These are phyloP conservation scores for Argopecten irradians DNA, from an alignment of 1,140 invertebrate genomes.

Conservation along the genomic window DNA sequence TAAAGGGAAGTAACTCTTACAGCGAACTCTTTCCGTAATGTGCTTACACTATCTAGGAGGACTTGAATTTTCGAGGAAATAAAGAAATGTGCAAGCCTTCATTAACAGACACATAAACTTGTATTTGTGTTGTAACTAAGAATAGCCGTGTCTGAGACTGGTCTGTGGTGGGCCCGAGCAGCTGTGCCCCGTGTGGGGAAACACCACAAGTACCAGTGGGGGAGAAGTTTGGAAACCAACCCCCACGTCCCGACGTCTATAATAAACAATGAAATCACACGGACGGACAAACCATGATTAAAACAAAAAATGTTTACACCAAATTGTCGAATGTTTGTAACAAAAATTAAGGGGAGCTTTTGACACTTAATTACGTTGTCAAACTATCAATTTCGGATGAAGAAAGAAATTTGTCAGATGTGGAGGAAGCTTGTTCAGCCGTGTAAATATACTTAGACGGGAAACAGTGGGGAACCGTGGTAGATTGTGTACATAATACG, in stretches of 20 bases:
- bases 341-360: constrained; percentile 10
- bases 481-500: neutral
- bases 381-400: constrained; percentile 22
- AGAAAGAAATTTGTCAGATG: constrained; percentile 22
- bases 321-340: constrained; percentile 23
- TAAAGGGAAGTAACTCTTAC: constrained; percentile 2
- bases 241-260: neutral
- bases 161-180: neutral
- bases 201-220: neutral
- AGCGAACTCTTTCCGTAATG: no score
- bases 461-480: neutral
- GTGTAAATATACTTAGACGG: neutral
- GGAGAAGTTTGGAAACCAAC: constrained; percentile 15
- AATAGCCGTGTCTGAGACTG: neutral
- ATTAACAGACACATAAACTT: neutral
- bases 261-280: neutral
- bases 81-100: neutral
- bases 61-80: neutral
- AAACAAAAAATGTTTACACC: constrained; percentile 22
- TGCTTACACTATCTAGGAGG: neutral
- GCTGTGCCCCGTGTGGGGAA: neutral
- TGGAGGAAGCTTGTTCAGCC: neutral
- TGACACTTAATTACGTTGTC: constrained; percentile 21
- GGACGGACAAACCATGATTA: constrained; percentile 13
- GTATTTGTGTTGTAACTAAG: neutral